Base-by-base conservation (phyloP, 2,113 vertebrate genomes). In the Rhynchomys soricoides region DNA sequence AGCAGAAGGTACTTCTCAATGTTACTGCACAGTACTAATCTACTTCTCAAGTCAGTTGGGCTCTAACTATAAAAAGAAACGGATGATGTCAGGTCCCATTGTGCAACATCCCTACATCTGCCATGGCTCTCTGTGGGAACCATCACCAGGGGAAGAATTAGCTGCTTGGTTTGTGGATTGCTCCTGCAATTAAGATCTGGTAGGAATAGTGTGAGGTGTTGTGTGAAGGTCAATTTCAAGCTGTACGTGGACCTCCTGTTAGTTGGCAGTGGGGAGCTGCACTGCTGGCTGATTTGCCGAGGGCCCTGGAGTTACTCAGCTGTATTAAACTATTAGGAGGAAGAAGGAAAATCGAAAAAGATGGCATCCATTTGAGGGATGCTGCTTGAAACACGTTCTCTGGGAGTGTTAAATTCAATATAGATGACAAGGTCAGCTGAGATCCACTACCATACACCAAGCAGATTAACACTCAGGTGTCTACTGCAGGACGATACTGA, bases 341-440 rank as follows among this genome's bases (percentile, higher is more conserved):
- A 90, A 95, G 95, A 95, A 43, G 94, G 95, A 95, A 97, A 96
- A 96, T 95, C 29, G 37, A 98, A 97, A 94, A 81, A 94, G 93
- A 94, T 93, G 55, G 0, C 24, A 68, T n/a, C 70, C 89, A 91
- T 95, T 81, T 82, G 34, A 93, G 64, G 89, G 95, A 55, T 75
- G 29, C 93, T 82, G 34, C 83, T 40, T 0, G 0, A 97, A 94
- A 0, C 29, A 90, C 3, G 16, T 64, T 97, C 78, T 45, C 68
- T 37, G 88, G 85, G 17, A 43, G 78, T 45, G 48, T 96, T 97
- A 96, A 96, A 21, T 83, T 79, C 12, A 11, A 90, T 95, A 92
- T 21, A 43, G 3, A 90, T 90, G 94, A 52, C 88, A 95, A 90
- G 86, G 85, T 73, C 93, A 48, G 59, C 48, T 89, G 86, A 74